Percentiles rank a stretch among this genome's conserved stretches.
phyloP scores from a whole-genome alignment of 35 echinoderm and acorn worm genomes.

The Nesometra sesokonis region DNA sequence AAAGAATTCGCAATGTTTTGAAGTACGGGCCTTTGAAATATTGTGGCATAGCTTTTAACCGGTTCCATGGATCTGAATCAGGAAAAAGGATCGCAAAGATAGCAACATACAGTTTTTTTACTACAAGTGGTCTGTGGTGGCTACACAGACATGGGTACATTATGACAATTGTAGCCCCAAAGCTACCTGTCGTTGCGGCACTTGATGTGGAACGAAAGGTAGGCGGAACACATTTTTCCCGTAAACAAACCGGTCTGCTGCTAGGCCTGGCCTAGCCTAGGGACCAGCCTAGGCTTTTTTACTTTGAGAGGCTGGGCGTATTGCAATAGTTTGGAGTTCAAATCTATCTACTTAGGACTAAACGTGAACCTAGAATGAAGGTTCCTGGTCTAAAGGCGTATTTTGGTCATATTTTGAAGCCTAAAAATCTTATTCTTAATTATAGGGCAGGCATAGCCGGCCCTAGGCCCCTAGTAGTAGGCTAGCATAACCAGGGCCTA shows the following conservation, averaged over 20 bases:
- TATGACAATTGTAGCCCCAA: neutral
- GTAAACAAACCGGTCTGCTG: no score
- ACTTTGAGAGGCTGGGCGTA: no score
- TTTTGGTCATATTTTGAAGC: no score
- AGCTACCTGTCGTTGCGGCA: neutral
- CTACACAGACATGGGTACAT: neutral
- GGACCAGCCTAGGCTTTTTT: neutral
- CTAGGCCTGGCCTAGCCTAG: neutral
- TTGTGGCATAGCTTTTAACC: neutral
- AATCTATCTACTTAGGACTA: no score
- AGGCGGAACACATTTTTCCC: neutral
- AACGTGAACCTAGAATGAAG: no score
- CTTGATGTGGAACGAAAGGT: neutral
- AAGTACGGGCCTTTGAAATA: no score
- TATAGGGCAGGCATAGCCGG: no score
- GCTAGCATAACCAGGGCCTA: no score
- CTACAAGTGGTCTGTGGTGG: neutral
- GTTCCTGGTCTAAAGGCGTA: no score
- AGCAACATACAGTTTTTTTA: neutral
- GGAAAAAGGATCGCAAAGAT: neutral
- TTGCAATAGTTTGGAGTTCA: no score
- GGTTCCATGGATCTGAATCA: neutral
- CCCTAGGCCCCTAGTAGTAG: no score
- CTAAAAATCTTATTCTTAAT: no score
- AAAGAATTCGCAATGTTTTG: neutral